Conservation (phyloP, 2,888 invertebrate species). For the Habrosyne pyritoides region DNA sequence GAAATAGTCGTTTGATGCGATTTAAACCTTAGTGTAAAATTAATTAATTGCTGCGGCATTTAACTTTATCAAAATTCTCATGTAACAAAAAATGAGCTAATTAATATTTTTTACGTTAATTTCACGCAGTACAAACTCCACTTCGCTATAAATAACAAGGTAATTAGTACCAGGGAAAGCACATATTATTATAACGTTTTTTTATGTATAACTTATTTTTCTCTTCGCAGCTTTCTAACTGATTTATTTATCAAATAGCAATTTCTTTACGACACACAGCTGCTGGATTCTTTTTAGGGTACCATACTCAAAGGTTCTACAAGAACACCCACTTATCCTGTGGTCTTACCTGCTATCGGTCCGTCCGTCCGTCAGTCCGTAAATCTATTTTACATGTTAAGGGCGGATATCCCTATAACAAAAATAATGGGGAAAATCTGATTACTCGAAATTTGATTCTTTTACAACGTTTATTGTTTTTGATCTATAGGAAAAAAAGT, state of each 20-base stretch:
- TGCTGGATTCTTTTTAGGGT: conserved; percentile 10
- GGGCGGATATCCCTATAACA: no score
- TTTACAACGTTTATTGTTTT: no score
- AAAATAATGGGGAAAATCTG: no score
- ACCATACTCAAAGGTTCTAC: background rate
- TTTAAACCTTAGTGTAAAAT: background rate
- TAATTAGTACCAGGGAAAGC: conserved; percentile 1
- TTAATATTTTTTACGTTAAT: background rate
- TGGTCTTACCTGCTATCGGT: no score
- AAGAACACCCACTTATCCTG: no score
- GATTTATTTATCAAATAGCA: conserved; percentile 12
- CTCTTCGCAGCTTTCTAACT: background rate
- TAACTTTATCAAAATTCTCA: background rate
- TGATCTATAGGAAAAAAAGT: no score
- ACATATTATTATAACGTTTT: background rate
- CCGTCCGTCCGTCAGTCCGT: no score
- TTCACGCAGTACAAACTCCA: background rate
- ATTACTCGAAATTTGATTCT: no score
- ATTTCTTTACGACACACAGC: conserved; percentile 13
- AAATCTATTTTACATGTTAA: no score
- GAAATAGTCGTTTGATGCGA: background rate
- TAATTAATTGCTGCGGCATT: background rate
- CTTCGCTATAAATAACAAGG: background rate
- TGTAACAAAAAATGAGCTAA: background rate
- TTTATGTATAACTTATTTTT: background rate